Conservation (phyloP, 2,888 invertebrate species). For the Nomada fucata region DNA sequence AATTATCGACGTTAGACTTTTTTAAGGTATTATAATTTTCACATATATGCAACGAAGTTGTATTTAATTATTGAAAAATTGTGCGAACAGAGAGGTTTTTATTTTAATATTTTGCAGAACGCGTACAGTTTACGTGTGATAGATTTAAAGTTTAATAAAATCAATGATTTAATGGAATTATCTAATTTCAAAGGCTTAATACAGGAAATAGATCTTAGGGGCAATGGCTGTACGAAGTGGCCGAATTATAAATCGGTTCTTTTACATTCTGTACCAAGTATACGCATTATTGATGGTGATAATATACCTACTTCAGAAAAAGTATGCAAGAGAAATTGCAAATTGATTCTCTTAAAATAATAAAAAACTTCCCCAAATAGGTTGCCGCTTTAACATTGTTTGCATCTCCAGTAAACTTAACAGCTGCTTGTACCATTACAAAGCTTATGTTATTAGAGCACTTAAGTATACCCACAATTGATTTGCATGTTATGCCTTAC, state of each 20-base stretch:
- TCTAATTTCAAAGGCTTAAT: constrained; percentile 78
- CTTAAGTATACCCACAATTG: constrained; percentile 79
- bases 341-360: constrained; percentile 1
- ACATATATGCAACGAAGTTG: background rate
- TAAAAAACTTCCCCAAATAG: constrained; percentile 62
- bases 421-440: constrained; percentile 76
- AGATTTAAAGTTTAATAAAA: constrained; percentile 80
- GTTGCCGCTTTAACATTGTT: constrained; percentile 77
- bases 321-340: constrained; percentile 58
- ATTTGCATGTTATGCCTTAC: constrained; percentile 79
- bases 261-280: constrained; percentile 78
- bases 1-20: constrained; percentile 85
- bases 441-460: constrained; percentile 79
- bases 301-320: constrained; percentile 78
- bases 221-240: constrained; percentile 80
- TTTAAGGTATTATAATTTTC: constrained; percentile 80
- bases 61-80: background rate
- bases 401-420: constrained; percentile 75
- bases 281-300: constrained; percentile 80
- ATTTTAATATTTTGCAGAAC: constrained; percentile 58
- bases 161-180: constrained; percentile 82
- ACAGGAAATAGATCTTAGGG: constrained; percentile 80
- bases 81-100: background rate
- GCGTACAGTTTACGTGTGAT: constrained; percentile 79
- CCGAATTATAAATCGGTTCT: constrained; percentile 81